Evolutionary conservation across 2,113 vertebrate species (phyloP).

Genomic region (Neotragus moschatus): DNA sequence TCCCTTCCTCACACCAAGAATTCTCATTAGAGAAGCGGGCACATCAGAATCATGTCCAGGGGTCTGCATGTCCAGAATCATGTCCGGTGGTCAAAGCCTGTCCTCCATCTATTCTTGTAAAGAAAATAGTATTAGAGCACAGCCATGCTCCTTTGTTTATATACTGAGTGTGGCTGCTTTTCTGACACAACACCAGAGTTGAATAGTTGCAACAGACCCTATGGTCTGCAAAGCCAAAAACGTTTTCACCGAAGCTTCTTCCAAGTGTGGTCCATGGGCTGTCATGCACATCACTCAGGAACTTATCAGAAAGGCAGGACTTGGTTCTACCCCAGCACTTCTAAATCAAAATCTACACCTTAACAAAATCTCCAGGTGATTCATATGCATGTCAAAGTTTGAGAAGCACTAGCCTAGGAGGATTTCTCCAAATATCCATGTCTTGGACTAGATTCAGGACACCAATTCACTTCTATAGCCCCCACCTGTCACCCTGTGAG

Average conservation of each 20-base stretch:
- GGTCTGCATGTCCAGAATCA: too few species aligned
- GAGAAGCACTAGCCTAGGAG: neutral
- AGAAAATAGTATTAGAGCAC: neutral
- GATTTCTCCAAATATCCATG: neutral
- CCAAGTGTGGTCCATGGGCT: neutral
- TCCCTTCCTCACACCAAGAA: neutral
- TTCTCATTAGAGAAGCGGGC: neutral
- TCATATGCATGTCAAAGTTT: neutral
- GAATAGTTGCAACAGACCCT: neutral
- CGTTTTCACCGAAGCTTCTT: neutral
- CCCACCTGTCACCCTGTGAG: fast-evolving
- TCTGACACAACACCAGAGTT: neutral
- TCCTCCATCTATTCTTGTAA: neutral
- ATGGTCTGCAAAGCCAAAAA: neutral
- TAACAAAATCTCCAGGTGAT: neutral
- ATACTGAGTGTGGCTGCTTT: neutral
- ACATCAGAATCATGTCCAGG: neutral
- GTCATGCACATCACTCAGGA: neutral
- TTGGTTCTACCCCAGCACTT: neutral
- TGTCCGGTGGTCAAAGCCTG: neutral
- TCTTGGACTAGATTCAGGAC: neutral
- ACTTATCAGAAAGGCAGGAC: neutral
- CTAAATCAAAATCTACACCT: neutral
- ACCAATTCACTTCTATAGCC: neutral
- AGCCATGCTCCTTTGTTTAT: neutral